These are phyloP conservation scores for Symphodus melops DNA, from an alignment of 2,113 vertebrate species.

Conservation along the genomic window DNA sequence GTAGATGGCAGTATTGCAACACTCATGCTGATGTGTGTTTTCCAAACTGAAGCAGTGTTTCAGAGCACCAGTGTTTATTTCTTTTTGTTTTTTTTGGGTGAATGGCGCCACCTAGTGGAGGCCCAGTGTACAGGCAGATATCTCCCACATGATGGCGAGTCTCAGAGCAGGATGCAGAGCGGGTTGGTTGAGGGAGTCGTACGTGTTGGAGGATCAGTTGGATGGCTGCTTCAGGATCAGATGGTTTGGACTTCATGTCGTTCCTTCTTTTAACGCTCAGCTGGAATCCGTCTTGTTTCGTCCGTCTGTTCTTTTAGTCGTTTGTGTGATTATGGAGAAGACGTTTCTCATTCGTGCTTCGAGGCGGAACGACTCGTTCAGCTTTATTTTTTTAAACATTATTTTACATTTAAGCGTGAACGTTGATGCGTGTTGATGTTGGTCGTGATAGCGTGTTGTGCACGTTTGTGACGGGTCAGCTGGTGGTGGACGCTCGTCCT, in stretches of 20 bases:
- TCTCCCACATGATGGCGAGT: background rate
- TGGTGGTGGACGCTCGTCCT: no score
- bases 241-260: constrained; percentile 27
- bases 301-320: constrained; percentile 48
- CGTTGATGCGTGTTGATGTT: background rate
- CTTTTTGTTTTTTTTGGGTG: no score
- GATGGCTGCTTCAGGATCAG: constrained; percentile 3
- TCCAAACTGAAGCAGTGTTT: background rate
- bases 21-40: constrained; percentile 18
- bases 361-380: background rate
- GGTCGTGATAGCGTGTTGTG: background rate
- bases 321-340: constrained; percentile 31
- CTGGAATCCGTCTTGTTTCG: background rate
- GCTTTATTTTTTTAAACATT: background rate
- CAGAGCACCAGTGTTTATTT: constrained; percentile 37
- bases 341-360: constrained; percentile 4
- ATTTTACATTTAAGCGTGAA: constrained; percentile 20
- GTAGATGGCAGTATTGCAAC: constrained; percentile 78
- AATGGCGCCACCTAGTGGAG: constrained; percentile 72
- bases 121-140: constrained; percentile 15
- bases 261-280: constrained; percentile 60
- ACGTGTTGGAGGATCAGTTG: constrained; percentile 19
- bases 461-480: no score
- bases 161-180: no score
- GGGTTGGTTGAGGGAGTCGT: constrained; percentile 22